These are phyloP conservation scores for Clarias magur DNA, from an alignment of 2,113 vertebrate species.

Conservation along the genomic window DNA sequence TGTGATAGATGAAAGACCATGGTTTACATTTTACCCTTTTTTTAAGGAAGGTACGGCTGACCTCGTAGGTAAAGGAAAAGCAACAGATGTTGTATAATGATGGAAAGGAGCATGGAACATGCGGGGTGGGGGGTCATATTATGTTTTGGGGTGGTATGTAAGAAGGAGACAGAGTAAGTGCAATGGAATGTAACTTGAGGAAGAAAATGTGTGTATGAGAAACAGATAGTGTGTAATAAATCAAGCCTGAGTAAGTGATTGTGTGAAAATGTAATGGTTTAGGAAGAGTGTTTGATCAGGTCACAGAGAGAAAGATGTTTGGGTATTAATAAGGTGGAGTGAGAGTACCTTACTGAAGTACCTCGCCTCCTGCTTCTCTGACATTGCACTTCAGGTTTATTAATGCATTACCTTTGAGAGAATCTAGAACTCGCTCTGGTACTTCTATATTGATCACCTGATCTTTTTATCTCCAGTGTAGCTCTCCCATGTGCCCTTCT, in stretches of 20 bases:
- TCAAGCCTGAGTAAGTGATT: background rate
- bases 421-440: conserved; percentile 23
- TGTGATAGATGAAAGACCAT: conserved; percentile 16
- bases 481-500: background rate
- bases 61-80: background rate
- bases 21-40: conserved; percentile 36
- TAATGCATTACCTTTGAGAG: conserved; percentile 25
- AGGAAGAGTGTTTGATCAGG: background rate
- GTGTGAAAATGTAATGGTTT: background rate
- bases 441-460: conserved; percentile 31
- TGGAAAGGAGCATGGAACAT: conserved; percentile 13
- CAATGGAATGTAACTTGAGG: too few relatives aligned
- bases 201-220: background rate
- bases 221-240: background rate
- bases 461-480: background rate
- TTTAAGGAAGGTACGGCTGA: conserved; percentile 5
- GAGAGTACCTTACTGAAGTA: conserved; percentile 5
- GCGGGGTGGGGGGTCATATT: too few relatives aligned
- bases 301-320: background rate
- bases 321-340: conserved; percentile 51
- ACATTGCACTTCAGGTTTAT: conserved; percentile 44
- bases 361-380: conserved; percentile 12
- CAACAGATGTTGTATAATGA: background rate
- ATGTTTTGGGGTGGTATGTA: background rate
- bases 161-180: background rate